Conservation (phyloP, 2,888 invertebrate genomes). For the Amblyjoppa proteus region DNA sequence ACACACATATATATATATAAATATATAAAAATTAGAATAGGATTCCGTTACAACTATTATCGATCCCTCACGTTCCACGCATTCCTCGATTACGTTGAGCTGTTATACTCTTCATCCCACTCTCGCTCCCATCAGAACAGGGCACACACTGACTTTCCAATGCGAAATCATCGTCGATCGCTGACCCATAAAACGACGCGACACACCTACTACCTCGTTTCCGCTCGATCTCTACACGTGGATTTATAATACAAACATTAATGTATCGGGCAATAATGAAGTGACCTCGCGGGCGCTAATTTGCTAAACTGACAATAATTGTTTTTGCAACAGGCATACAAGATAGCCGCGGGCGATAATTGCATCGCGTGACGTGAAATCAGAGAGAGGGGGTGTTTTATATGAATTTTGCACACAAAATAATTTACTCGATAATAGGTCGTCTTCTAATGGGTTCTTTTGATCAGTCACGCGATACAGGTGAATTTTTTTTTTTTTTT, state of each 20-base stretch:
- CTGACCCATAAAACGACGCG: constrained; percentile 70
- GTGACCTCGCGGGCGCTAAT: neutral
- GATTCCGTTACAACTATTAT: constrained; percentile 65
- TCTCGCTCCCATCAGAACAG: constrained; percentile 20
- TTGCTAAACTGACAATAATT: neutral
- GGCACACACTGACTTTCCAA: constrained; percentile 66
- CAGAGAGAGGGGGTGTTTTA: neutral
- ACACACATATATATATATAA: too few species aligned
- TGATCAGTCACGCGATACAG: neutral
- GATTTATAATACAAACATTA: constrained; percentile 21
- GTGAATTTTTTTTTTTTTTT: neutral
- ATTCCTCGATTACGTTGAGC: constrained; percentile 61
- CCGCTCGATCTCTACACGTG: neutral
- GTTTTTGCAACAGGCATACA: neutral
- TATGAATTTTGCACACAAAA: neutral
- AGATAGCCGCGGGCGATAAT: neutral
- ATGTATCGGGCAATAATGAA: neutral
- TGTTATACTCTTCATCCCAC: constrained; percentile 34
- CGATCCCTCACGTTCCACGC: constrained; percentile 63
- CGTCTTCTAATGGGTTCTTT: neutral
- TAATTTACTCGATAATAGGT: too few species aligned
- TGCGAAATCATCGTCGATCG: constrained; percentile 69
- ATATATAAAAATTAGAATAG: constrained; percentile 41
- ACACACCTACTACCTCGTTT: constrained; percentile 65
- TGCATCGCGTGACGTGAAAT: neutral